phyloP scores from a whole-genome alignment of 2,113 vertebrate genomes.

The Poicephalus meyeri region DNA sequence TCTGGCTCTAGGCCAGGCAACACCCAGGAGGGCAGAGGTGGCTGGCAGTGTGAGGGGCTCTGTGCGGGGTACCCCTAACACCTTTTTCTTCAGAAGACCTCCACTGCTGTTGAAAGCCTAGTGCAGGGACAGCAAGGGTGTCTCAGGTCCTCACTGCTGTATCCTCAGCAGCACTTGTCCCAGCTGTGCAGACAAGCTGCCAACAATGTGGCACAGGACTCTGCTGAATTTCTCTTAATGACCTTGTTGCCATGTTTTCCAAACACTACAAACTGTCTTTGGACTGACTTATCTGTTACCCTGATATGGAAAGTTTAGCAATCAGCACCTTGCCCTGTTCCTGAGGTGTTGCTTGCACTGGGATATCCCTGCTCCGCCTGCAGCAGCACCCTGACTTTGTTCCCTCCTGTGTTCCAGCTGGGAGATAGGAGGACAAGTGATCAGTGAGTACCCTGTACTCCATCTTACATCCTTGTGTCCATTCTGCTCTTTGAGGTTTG shows the following conservation, averaged over 20 bases:
- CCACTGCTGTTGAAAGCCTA: neutral
- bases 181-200: neutral
- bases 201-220: neutral
- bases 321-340: neutral
- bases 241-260: neutral
- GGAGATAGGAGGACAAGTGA: neutral
- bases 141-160: neutral
- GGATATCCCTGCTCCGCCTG: neutral
- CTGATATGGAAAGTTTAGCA: neutral
- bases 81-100: neutral
- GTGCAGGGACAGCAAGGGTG: too few species aligned
- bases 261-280: neutral
- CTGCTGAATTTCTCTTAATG: neutral
- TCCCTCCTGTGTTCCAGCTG: neutral
- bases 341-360: neutral
- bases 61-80: neutral
- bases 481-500: neutral
- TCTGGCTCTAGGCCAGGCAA: neutral
- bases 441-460: rapidly evolving
- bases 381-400: neutral
- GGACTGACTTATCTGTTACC: neutral
- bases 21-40: neutral
- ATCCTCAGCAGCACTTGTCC: neutral
- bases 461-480: neutral
- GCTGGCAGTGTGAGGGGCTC: neutral